Evolutionary conservation across 2,113 vertebrate species (phyloP).

Genomic region (Phyllostomus discolor): DNA sequence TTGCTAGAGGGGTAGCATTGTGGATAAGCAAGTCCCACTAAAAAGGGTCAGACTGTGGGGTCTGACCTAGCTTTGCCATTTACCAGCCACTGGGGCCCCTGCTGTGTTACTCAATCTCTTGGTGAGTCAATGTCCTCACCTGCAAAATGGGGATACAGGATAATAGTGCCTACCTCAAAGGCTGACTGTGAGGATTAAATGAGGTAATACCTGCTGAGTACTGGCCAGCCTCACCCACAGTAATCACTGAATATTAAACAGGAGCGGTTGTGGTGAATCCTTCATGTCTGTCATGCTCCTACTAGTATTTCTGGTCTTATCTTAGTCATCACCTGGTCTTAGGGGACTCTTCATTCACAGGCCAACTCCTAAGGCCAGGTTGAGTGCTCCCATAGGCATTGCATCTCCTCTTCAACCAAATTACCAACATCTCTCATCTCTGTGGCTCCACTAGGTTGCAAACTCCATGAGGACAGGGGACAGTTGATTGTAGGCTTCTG

Average conservation of each 20-base stretch:
- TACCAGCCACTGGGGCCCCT: not conserved
- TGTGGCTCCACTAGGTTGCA: not conserved
- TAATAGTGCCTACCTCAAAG: not conserved
- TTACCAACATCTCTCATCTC: not conserved
- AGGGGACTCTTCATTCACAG: not conserved
- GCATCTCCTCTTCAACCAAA: not conserved
- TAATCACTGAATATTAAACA: not conserved
- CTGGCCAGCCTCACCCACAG: not conserved
- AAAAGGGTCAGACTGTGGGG: not conserved
- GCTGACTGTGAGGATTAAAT: not conserved
- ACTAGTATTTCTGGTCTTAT: conserved; percentile 33
- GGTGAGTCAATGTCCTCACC: not conserved
- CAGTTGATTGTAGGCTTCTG: not conserved
- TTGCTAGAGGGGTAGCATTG: not conserved
- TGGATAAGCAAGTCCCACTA: not conserved
- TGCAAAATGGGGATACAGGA: not conserved
- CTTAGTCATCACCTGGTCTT: not conserved
- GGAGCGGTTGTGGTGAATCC: not conserved
- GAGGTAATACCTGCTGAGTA: not conserved
- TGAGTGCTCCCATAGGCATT: not conserved
- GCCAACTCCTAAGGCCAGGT: not conserved
- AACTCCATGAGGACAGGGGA: not conserved
- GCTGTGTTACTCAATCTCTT: not conserved
- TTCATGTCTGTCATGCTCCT: not conserved
- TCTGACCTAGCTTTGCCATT: not conserved